Percentiles rank a stretch among this genome's conserved stretches.
Conservation (phyloP, 2,888 invertebrate species). For the Melinaea marsaeus region DNA sequence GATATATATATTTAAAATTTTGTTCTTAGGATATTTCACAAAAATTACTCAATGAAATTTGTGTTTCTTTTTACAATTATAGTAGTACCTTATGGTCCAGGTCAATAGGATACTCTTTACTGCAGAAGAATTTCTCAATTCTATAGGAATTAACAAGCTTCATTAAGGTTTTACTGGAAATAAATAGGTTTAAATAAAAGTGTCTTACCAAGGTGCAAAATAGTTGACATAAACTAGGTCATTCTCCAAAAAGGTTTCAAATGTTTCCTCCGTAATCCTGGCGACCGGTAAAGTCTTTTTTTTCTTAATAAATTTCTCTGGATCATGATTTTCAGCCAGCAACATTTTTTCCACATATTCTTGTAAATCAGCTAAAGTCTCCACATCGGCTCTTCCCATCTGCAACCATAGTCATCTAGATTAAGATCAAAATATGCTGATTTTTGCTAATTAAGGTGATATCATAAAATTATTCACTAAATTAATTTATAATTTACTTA, state of each 20-base stretch:
- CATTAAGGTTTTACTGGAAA: too few species aligned
- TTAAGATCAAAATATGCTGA: conserved; percentile 5
- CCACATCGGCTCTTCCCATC: conserved; percentile 86
- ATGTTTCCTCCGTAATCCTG: conserved; percentile 83
- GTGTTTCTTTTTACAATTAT: too few species aligned
- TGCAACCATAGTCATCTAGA: conserved; percentile 41
- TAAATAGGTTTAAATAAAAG: too few species aligned
- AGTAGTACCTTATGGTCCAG: too few species aligned
- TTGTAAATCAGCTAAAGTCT: conserved; percentile 82
- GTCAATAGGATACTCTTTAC: too few species aligned
- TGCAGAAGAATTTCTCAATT: too few species aligned
- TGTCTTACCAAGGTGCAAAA: conserved; percentile 88
- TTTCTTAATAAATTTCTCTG: conserved; percentile 71
- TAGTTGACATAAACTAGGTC: conserved; percentile 90
- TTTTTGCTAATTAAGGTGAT: background rate
- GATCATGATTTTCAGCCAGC: conserved; percentile 66
- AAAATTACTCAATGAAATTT: too few species aligned
- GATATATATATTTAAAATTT: too few species aligned
- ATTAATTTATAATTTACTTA: conserved; percentile 49
- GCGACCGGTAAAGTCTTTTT: conserved; percentile 73
- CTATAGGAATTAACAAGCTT: too few species aligned
- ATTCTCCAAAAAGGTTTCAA: conserved; percentile 82
- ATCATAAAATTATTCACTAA: background rate
- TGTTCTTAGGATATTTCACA: too few species aligned
- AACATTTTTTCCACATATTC: conserved; percentile 84